These are phyloP conservation scores for Zaprionus vittiger DNA, from an alignment of 1,140 invertebrate genomes.

Conservation along the genomic window DNA sequence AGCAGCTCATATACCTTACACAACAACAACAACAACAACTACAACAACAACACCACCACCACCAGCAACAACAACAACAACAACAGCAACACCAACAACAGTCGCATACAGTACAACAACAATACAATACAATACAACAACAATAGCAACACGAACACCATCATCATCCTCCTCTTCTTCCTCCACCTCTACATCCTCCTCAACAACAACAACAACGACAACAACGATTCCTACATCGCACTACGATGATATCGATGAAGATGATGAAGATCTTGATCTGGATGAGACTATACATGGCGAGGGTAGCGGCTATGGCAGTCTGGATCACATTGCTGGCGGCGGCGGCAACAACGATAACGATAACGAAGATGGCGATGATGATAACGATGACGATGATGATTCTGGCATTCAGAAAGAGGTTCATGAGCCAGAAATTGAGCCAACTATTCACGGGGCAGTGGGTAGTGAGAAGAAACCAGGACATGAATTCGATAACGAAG, in stretches of 20 bases:
- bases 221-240: not conserved
- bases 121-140: conserved; percentile 12
- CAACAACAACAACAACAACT: conserved; percentile 40
- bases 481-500: conserved; percentile 10
- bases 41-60: conserved; percentile 13
- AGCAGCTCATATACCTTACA: conserved; percentile 74
- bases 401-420: too few species aligned
- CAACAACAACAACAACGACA: conserved; percentile 22
- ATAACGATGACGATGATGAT: conserved; percentile 10
- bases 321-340: conserved; percentile 11
- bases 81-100: conserved; percentile 13
- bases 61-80: conserved; percentile 10
- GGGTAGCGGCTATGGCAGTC: conserved; percentile 56
- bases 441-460: too few species aligned
- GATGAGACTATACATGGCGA: not conserved
- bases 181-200: not conserved
- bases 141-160: not conserved
- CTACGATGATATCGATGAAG: not conserved
- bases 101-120: not conserved
- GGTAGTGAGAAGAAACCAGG: too few species aligned
- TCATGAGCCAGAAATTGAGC: too few species aligned
- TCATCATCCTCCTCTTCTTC: not conserved
- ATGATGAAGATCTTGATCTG: conserved; percentile 41
- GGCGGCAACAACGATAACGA: conserved; percentile 21
- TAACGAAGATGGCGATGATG: too few species aligned